Percentiles rank a stretch among this genome's conserved stretches.
These are phyloP conservation scores for Lordiphosa collinella DNA, from an alignment of 1,140 invertebrate genomes.

Conservation along the genomic window DNA sequence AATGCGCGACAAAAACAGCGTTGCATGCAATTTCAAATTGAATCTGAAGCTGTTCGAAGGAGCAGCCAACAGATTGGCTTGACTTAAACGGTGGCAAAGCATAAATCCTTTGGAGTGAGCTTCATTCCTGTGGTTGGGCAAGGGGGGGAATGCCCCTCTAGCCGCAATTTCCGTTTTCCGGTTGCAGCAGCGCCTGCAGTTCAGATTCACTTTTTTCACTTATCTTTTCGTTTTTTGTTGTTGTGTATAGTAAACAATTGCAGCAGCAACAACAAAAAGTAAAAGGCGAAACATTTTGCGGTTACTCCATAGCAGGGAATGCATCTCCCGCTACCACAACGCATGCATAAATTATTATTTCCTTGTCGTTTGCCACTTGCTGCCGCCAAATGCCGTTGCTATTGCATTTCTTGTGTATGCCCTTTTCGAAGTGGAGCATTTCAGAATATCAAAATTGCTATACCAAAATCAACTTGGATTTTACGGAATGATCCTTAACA, in stretches of 20 bases:
- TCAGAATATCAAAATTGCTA: not conserved
- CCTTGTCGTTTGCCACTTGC: constrained; percentile 59
- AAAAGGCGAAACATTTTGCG: constrained; percentile 63
- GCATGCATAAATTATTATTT: constrained; percentile 78
- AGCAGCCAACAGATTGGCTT: constrained; percentile 46
- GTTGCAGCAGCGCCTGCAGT: constrained; percentile 55
- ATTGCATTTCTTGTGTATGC: constrained; percentile 37
- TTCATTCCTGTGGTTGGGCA: not conserved
- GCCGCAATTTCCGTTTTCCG: constrained; percentile 76
- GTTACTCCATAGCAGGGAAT: constrained; percentile 41
- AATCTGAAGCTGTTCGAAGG: constrained; percentile 13
- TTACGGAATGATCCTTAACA: no score
- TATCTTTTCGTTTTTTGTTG: not conserved
- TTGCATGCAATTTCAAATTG: not conserved
- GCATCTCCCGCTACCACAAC: constrained; percentile 58
- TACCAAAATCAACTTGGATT: no score
- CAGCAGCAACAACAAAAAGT: constrained; percentile 27
- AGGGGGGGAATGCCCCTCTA: constrained; percentile 6
- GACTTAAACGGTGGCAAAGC: constrained; percentile 54
- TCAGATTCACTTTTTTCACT: constrained; percentile 70
- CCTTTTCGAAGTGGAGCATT: constrained; percentile 9
- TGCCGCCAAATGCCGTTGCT: constrained; percentile 68
- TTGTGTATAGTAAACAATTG: constrained; percentile 32
- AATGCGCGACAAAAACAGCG: constrained; percentile 34
- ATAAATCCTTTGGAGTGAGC: constrained; percentile 49